These are phyloP conservation scores for Mormyrops attenuatus DNA, from an alignment of 2,797 vertebrate genomes.

Conservation along the genomic window DNA sequence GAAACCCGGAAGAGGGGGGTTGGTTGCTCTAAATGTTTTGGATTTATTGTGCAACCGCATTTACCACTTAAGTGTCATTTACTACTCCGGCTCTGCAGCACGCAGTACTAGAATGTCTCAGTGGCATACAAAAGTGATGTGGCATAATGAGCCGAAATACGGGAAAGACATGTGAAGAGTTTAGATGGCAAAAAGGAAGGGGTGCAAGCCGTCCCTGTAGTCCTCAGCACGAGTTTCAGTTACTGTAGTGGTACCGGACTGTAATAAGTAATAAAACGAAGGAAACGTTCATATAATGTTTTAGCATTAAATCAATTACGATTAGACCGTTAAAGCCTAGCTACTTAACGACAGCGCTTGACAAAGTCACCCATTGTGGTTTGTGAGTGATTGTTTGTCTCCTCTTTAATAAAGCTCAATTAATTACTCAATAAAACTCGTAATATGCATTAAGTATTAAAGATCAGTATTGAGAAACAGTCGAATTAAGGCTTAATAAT, in stretches of 20 bases:
- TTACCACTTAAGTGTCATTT: background rate
- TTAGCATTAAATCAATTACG: background rate
- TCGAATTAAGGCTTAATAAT: background rate
- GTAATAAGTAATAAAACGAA: background rate
- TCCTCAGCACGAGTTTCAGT: background rate
- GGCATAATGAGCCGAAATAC: background rate
- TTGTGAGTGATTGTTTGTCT: constrained; percentile 1
- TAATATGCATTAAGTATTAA: background rate
- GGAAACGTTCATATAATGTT: background rate
- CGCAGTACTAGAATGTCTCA: background rate
- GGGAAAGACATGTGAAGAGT: background rate
- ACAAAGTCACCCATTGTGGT: background rate
- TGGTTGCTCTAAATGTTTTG: background rate
- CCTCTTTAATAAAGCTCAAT: background rate
- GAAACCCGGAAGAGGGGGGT: background rate
- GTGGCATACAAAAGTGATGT: background rate
- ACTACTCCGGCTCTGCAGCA: background rate
- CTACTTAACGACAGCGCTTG: background rate
- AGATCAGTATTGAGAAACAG: background rate
- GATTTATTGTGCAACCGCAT: background rate
- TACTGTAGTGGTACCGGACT: background rate
- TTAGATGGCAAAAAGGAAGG: background rate
- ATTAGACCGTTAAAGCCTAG: background rate
- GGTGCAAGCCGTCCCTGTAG: background rate
- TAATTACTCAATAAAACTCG: background rate